These are phyloP conservation scores for Sebastolobus altivelis DNA, from an alignment of 2,797 vertebrate species.

Conservation along the genomic window DNA sequence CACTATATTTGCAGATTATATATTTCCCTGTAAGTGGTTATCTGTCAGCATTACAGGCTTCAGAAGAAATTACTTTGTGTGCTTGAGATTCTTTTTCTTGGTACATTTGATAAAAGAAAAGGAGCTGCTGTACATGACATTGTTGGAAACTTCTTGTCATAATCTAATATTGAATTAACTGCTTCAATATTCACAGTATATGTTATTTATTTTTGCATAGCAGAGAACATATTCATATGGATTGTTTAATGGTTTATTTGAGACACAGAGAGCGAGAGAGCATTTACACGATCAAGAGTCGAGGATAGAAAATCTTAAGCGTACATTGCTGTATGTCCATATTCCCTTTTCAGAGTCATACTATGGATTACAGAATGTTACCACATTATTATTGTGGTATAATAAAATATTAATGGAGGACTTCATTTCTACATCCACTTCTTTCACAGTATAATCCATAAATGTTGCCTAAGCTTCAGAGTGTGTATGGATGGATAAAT, in stretches of 20 bases:
- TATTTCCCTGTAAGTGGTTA: constrained; percentile 79
- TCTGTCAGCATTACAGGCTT: constrained; percentile 74
- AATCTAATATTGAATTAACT: constrained; percentile 86
- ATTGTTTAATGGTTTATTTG: constrained; percentile 79
- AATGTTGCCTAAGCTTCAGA: constrained; percentile 16
- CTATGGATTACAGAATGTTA: constrained; percentile 74
- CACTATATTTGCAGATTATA: constrained; percentile 81
- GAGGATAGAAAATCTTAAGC: constrained; percentile 52
- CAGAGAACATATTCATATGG: constrained; percentile 85
- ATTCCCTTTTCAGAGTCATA: constrained; percentile 68
- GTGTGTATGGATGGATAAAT: constrained; percentile 1
- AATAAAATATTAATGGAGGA: constrained; percentile 76
- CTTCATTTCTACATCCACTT: constrained; percentile 56
- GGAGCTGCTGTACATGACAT: constrained; percentile 70
- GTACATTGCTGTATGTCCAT: constrained; percentile 64
- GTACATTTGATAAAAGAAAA: constrained; percentile 79
- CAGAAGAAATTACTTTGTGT: constrained; percentile 61
- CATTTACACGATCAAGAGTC: constrained; percentile 54
- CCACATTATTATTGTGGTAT: constrained; percentile 76
- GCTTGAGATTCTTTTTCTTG: constrained; percentile 71
- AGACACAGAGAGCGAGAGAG: constrained; percentile 19
- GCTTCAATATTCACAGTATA: constrained; percentile 81
- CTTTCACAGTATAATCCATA: constrained; percentile 52
- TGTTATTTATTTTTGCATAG: constrained; percentile 96
- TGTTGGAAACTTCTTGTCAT: constrained; percentile 77